These are phyloP conservation scores for Calonectris borealis DNA, from an alignment of 2,113 vertebrate species.

Conservation along the genomic window DNA sequence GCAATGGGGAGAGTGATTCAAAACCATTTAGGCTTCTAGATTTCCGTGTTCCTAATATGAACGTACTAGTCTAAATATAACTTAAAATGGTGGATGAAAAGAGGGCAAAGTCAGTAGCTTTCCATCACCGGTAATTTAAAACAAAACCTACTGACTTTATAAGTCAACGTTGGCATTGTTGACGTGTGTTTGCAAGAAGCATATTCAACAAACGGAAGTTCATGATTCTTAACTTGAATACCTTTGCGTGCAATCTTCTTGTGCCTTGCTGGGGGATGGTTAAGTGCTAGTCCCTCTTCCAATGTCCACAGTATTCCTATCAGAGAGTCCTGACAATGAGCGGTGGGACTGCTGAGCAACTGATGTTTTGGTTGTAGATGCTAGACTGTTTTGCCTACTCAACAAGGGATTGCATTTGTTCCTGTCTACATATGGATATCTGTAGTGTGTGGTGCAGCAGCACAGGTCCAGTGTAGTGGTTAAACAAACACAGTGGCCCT, in stretches of 20 bases:
- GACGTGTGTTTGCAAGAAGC: not conserved
- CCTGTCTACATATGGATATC: fast-evolving
- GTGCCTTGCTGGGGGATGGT: not conserved
- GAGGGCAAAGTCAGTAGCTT: not conserved
- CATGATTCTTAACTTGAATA: not conserved
- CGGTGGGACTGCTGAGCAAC: not conserved
- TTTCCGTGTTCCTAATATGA: not conserved
- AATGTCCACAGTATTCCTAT: fast-evolving
- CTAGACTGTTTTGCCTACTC: not conserved
- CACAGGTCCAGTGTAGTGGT: not conserved
- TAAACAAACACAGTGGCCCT: not conserved
- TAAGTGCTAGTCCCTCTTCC: not conserved
- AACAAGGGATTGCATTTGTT: not conserved
- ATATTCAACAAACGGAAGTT: not conserved
- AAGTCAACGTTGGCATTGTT: not conserved
- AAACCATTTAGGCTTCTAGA: not conserved
- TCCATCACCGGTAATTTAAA: not conserved
- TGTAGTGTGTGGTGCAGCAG: fast-evolving
- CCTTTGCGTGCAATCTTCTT: not conserved
- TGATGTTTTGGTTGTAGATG: not conserved
- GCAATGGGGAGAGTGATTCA: not conserved
- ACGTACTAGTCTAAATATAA: not conserved
- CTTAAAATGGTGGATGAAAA: not conserved
- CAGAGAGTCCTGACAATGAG: not conserved
- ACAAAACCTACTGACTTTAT: not conserved